A percentile compares a stretch with the other conserved stretches of the same genome.
These are phyloP conservation scores for Chionodraco myersi DNA, from an alignment of 2,113 vertebrate genomes.

Conservation along the genomic window DNA sequence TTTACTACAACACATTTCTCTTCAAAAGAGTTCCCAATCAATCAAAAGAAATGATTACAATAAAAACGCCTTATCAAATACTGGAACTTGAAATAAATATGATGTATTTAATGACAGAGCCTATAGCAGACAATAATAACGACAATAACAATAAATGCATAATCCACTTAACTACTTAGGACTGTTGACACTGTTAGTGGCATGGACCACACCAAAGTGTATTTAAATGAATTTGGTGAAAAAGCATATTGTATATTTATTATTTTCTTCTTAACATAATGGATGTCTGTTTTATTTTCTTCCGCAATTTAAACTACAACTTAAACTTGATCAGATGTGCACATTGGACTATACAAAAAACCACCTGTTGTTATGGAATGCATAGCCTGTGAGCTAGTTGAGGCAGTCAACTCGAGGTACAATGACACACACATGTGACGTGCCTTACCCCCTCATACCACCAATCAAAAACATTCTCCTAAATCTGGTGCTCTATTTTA, in stretches of 20 bases:
- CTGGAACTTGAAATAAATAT: not conserved
- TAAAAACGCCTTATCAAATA: no score
- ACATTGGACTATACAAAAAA: not conserved
- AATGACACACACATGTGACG: no score
- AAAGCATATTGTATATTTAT: not conserved
- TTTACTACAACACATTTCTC: no score
- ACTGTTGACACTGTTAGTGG: not conserved
- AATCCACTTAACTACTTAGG: not conserved
- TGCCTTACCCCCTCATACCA: no score
- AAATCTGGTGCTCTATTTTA: no score
- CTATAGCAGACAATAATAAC: not conserved
- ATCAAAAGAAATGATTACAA: not conserved
- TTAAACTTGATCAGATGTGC: not conserved
- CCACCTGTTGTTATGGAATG: not conserved
- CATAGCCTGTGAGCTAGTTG: no score
- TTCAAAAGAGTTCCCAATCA: not conserved
- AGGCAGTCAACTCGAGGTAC: no score
- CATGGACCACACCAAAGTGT: not conserved
- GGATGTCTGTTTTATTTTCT: not conserved
- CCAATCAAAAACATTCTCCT: no score
- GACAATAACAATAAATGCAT: not conserved
- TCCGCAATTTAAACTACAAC: not conserved
- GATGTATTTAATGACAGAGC: not conserved
- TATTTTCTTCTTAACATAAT: not conserved
- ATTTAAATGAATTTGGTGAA: not conserved